Percentiles rank a stretch among this genome's conserved stretches.
These are phyloP conservation scores for Pegoplata infirma DNA, from an alignment of 2,888 invertebrate species.

Conservation along the genomic window DNA sequence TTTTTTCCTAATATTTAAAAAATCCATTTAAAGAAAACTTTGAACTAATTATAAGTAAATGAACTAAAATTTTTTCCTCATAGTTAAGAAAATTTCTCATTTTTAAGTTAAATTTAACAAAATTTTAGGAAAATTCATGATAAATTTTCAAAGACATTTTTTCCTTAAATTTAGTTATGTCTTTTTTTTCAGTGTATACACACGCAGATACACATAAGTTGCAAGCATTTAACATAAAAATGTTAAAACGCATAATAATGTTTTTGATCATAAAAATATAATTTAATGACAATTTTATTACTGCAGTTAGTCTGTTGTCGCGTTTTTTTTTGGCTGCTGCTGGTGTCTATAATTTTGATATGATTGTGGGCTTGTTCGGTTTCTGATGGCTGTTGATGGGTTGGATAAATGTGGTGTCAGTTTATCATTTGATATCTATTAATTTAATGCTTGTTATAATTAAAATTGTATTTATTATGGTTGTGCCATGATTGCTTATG, in stretches of 20 bases:
- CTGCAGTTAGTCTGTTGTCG: slow-evolving; percentile 12
- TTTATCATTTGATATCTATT: slow-evolving; percentile 12
- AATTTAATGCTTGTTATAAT: slow-evolving; percentile 28
- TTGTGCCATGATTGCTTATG: slow-evolving; percentile 24
- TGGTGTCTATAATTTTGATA: slow-evolving; percentile 1
- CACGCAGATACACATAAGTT: background rate
- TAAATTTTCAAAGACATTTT: too few species aligned
- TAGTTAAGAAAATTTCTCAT: too few species aligned
- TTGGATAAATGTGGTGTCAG: background rate
- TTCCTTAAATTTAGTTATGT: too few species aligned
- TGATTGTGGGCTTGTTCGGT: background rate
- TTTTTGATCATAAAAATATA: slow-evolving; percentile 42
- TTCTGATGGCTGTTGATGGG: slow-evolving; percentile 1
- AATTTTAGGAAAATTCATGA: too few species aligned
- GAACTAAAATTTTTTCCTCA: too few species aligned
- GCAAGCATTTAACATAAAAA: slow-evolving; percentile 5
- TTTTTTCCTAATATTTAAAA: too few species aligned
- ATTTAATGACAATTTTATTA: slow-evolving; percentile 51
- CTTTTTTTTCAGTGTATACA: too few species aligned
- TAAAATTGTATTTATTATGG: slow-evolving; percentile 40
- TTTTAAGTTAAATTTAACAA: too few species aligned
- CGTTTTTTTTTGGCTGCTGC: background rate
- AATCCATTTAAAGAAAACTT: too few species aligned
- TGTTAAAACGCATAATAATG: slow-evolving; percentile 30
- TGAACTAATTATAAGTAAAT: too few species aligned